phyloP scores from a whole-genome alignment of 2,888 invertebrate species.

The Andrena marginata region DNA sequence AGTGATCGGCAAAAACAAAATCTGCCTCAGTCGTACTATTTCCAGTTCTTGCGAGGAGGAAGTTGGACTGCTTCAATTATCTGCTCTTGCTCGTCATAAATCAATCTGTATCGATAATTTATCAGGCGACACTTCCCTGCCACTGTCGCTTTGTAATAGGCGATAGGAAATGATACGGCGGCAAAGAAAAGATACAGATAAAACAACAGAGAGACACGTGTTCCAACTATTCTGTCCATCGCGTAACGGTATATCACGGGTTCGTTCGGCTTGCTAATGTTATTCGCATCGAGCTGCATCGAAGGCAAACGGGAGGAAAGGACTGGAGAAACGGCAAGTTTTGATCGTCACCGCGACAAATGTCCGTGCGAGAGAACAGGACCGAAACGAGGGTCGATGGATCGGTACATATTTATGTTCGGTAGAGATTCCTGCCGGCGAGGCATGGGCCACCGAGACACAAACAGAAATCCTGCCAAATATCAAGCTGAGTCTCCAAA shows the following conservation, averaged over 20 bases:
- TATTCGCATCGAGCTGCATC: slow-evolving; percentile 6
- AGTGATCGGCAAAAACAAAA: neutral
- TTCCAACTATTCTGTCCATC: slow-evolving; percentile 8
- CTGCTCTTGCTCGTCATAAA: too few species aligned
- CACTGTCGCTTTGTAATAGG: neutral
- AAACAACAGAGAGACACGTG: neutral
- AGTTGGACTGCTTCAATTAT: neutral
- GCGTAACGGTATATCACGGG: slow-evolving; percentile 37
- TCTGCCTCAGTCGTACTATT: neutral
- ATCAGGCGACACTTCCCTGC: too few species aligned
- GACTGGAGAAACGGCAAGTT: neutral
- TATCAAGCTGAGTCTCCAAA: too few species aligned
- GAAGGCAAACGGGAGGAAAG: slow-evolving; percentile 3
- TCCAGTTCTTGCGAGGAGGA: neutral
- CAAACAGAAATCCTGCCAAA: too few species aligned
- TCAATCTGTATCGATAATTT: too few species aligned
- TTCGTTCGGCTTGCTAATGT: slow-evolving; percentile 30
- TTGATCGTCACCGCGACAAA: slow-evolving; percentile 4
- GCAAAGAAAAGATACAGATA: neutral
- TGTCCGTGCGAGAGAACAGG: neutral
- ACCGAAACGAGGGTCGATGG: neutral
- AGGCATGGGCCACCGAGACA: too few species aligned
- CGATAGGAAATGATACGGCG: neutral
- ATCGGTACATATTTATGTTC: too few species aligned
- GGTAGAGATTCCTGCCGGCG: too few species aligned